Evolutionary conservation across 2,113 vertebrate genomes (phyloP), one percentile per base, ranked within the genome.

Genomic region (Mobula birostris): DNA sequence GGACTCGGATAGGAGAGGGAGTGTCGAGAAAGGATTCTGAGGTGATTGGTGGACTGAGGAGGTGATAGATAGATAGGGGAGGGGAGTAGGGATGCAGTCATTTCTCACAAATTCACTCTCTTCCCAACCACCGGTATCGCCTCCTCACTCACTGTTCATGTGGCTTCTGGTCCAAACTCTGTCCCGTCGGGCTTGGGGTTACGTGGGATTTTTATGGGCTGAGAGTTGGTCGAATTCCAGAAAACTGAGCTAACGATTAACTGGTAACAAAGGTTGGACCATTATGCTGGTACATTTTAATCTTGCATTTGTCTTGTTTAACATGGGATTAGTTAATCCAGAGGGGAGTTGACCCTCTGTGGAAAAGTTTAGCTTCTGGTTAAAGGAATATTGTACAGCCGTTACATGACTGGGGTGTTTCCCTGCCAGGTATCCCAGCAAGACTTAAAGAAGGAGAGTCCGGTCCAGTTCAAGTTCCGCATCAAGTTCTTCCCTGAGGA

Each of bases 401-500:
- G 21, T 66, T 82, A 61, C 70, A 17, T 78, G 58, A 94, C 63
- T 40, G 29, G 40, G 77, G 12, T 94, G 72, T 87, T 15, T 66
- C 95, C 77, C 36, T 21, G 56, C 17, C 94, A 99, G 99, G 98
- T 99, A 79, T 98, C 97, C 0, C 97, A 98, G 94, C 98, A 99
- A 96, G 98, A 99, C 29, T 96, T 99, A 83, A 98, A 97, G 96
- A 99, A 99, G 95, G 98, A 98, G 94, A 99, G 97, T 95, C 98
- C 98, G 0, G 97, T 99, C 17, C 98, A 99, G 95, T 99, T 99
- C 96, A 99, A 97, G 96, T 99, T 99, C 95, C 98, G 98, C 85
- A 97, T 97, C 95, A 99, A 98, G 95, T 99, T 99, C 97, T 99
- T 98, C 95, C 99, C 99, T 0, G 99, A 99, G 94, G 99, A 99